Base-by-base conservation (phyloP, 2,888 invertebrate genomes). In the Phengaris alcon region DNA sequence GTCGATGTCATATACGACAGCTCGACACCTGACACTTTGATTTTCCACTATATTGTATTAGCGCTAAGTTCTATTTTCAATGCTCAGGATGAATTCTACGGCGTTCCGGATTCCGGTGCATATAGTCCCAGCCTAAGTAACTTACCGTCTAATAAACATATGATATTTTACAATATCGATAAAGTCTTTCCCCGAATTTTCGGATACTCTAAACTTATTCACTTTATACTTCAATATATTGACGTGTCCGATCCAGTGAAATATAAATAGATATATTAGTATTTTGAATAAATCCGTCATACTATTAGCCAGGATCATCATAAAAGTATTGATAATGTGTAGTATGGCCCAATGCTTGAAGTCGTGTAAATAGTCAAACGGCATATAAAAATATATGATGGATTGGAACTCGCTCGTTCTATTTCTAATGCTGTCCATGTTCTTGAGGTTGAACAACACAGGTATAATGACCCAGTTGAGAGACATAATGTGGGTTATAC, bases 221-320 rank as follows among this genome's bases (percentile, higher is more conserved):
- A 75, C 69, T 70, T 46, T 70, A 55, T 69, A 15, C 22, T 75
- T 75, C 48, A 75, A 48, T 46, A 75, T 48, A 57, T 70, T 69
- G 3, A 75, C 22, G 46, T 75, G 75, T 70, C 75, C 75, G 22
- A 75, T 69, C 51, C 55, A 70, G 13, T 75, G 69, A 9, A 70
- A 75, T 48, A 75, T 51, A n/a, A 59, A 57, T 5, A 75, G 13
- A 7, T 70, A 75, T n/a, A 48, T 75, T 7, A 75, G 46, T 22
- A 75, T 70, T 9, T 55, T 72, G 10, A 57, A 69, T 7, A 35
- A 48, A 9, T 46, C 51, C 22, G 13, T 48, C 9, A 75, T 75
- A 6, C 9, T 35, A 55, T 57, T n/a, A n/a, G 75, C 75, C 6
- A 75, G 10, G 0, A 46, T 57, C 9, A 35, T n/a, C n/a, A 75